These are phyloP conservation scores for Drosophila buzzatii DNA, from an alignment of 2,888 invertebrate species.

Conservation along the genomic window DNA sequence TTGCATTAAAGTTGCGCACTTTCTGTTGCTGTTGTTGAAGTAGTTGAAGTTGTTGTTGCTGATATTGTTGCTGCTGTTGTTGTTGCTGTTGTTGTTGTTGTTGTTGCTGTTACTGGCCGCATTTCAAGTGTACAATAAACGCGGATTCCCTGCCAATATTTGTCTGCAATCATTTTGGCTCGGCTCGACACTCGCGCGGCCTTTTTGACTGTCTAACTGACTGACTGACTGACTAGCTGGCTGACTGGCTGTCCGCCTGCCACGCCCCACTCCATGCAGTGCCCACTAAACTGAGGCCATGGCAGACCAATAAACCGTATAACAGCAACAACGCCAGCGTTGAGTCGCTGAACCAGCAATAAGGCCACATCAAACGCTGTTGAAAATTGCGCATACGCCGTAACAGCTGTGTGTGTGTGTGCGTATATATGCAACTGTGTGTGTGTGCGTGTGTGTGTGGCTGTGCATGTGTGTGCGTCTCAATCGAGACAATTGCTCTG, in stretches of 20 bases:
- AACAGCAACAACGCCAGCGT: conserved; percentile 35
- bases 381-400: conserved; percentile 33
- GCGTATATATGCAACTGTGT: conserved; percentile 16
- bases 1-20: conserved; percentile 71
- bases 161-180: conserved; percentile 76
- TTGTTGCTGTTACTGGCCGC: conserved; percentile 27
- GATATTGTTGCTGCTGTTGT: not conserved
- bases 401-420: conserved; percentile 21
- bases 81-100: conserved; percentile 6
- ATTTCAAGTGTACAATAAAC: conserved; percentile 77
- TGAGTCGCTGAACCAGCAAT: conserved; percentile 68
- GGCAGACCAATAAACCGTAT: conserved; percentile 69
- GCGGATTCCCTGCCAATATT: conserved; percentile 78
- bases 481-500: conserved; percentile 75
- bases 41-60: conserved; percentile 17
- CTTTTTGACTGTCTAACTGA: conserved; percentile 23
- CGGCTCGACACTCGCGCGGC: conserved; percentile 51
- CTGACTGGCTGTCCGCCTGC: not conserved
- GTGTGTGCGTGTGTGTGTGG: not conserved
- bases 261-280: conserved; percentile 13
- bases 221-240: not conserved
- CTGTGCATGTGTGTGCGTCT: conserved; percentile 34
- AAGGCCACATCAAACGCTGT: conserved; percentile 66
- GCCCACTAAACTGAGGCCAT: conserved; percentile 32
- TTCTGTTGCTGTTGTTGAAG: conserved; percentile 15